Evolutionary conservation across 2,888 invertebrate species (phyloP), one percentile per base, ranked within the genome.

Genomic region (Cheilosia grossa): DNA sequence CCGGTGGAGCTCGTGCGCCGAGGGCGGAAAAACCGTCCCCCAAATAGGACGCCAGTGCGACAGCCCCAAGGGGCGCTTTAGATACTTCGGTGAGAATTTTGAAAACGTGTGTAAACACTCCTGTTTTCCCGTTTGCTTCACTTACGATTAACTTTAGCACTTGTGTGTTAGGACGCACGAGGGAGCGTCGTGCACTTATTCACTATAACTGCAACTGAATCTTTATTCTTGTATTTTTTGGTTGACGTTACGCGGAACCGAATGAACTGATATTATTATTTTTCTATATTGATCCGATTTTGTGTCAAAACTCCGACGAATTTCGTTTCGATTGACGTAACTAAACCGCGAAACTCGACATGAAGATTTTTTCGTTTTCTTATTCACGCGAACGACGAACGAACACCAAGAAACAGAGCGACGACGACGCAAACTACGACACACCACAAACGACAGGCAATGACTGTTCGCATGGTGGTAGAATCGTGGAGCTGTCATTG

Each of bases 1-100:
- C 91, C 90, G 92, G 91, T 89, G 92, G 91, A 89, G 91, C 91
- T 89, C 92, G 90, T 88, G 91, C 90, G 90, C 91, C 91, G 89
- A 92, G 91, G 90, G 91, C 91, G 90, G 92, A 90, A 90, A 91
- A 92, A 88, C 92, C 92, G 91, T 92, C 91, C 90, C 92, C 92
- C 91, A 92, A 90, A 91, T 92, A 92, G 90, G 92, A 92, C 92
- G 92, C 92, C 92, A 92, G 91, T 91, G 92, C 92, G 92, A 92
- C 92, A 91, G 92, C 92, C 92, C 92, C 91, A 89, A 91, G 91
- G 92, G 92, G 92, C 92, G 91, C 90, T 90, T 92, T 92, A 79
- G 92, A 91, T 88, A 90, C 90, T 89, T 92, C 92, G 91, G 92
- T 92, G 88, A 92, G 91, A 92, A 92, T 92, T 92, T 92, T 92